Evolutionary conservation across 2,113 vertebrate species (phyloP).

Genomic region (Mus musculus): GRCm39 chr9:120264001-120264500

Average conservation of each 20-base stretch:
- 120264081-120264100: background rate
- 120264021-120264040: background rate
- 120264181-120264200: background rate
- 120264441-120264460: background rate
- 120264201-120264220: background rate
- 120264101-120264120: background rate
- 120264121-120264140: background rate
- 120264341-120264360: background rate
- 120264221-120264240: background rate
- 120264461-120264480: background rate
- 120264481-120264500: background rate
- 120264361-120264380: background rate
- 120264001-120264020: background rate
- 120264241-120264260: too few relatives aligned
- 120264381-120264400: background rate
- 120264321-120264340: background rate
- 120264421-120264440: background rate
- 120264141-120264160: background rate
- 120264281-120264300: background rate
- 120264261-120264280: rapidly evolving
- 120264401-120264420: rapidly evolving
- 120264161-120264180: background rate
- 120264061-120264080: background rate
- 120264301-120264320: background rate
- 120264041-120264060: background rate